phyloP scores from a whole-genome alignment of 2,888 invertebrate species.

The Leptinotarsa peninsularis region DNA sequence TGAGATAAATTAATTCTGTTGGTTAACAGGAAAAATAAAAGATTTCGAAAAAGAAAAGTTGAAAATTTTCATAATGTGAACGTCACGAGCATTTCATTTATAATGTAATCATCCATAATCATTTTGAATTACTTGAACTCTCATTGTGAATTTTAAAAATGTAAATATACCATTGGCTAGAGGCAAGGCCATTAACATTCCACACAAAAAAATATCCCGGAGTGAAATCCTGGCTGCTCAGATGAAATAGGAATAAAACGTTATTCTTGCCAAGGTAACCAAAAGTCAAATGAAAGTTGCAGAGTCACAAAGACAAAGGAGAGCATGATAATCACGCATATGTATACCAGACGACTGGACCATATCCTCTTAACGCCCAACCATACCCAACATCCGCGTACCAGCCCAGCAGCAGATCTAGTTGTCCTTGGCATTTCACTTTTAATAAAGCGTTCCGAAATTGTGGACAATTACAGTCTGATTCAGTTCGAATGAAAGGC shows the following conservation, averaged over 20 bases:
- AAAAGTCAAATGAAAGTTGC: not conserved
- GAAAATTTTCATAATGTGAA: too few species aligned
- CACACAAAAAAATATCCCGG: not conserved
- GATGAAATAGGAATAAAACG: not conserved
- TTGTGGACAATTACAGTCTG: slow-evolving; percentile 29
- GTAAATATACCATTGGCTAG: not conserved
- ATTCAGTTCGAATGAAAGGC: slow-evolving; percentile 18
- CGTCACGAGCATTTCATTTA: too few species aligned
- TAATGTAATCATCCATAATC: too few species aligned
- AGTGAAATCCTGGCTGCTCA: not conserved
- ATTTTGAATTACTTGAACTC: too few species aligned
- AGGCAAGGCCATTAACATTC: not conserved
- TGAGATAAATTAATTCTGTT: too few species aligned
- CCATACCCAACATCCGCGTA: slow-evolving; percentile 44
- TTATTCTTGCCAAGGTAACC: not conserved
- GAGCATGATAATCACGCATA: not conserved
- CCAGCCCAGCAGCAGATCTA: slow-evolving; percentile 44
- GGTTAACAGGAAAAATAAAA: too few species aligned
- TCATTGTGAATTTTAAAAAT: too few species aligned
- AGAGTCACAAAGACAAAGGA: slow-evolving; percentile 2
- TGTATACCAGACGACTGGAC: not conserved
- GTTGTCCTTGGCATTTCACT: slow-evolving; percentile 63
- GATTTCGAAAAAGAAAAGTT: too few species aligned
- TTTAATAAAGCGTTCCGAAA: slow-evolving; percentile 46
- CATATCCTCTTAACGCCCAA: slow-evolving; percentile 14